Evolutionary conservation across 2,888 invertebrate genomes (phyloP), one percentile per base, ranked within the genome.

Genomic region (Shargacucullia verbasci): DNA sequence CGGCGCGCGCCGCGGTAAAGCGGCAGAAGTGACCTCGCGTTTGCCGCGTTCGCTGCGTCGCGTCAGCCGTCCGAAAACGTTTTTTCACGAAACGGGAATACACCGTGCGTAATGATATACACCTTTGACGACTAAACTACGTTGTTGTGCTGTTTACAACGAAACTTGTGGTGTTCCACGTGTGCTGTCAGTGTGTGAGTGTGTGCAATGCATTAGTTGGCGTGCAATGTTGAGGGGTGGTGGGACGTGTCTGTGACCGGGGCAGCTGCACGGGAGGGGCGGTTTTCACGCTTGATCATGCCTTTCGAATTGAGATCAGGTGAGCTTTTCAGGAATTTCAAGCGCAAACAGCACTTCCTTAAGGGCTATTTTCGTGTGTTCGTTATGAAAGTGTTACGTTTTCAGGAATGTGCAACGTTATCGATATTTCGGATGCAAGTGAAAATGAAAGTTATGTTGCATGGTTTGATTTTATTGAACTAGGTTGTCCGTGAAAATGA

Each of bases 291-390:
- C 85, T 83, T 88, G 84, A 88, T 85, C 87, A 93, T 92, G 93
- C 93, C 93, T 81, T 92, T 89, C 89, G 93, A 92, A 80, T 79
- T 85, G 86, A 90, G 92, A 92, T 85, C 92, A 93, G 93, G 93
- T 93, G 82, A 89, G 89, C 80, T 81, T 86, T 84, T 81, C 79
- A 83, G 72, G 67, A 62, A 73, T 73, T 79, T 78, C 57, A 70
- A 68, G 65, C 76, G 49, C 49, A 63, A 62, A 48, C 49, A 27
- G 43, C 46, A 56, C 33, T 73, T 55, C 52, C 48, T 57, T 72
- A 69, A 59, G 45, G 57, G 49, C 33, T 20, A 53, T 59, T 56
- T 73, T 65, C 47, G 66, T 38, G 14, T 70, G 70, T 57, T 14
- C 40, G 57, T 46, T 46, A 53, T 46, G 58, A 62, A 63, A 62